phyloP scores from a whole-genome alignment of 2,113 vertebrate genomes.

The Rhinoptilus africanus region DNA sequence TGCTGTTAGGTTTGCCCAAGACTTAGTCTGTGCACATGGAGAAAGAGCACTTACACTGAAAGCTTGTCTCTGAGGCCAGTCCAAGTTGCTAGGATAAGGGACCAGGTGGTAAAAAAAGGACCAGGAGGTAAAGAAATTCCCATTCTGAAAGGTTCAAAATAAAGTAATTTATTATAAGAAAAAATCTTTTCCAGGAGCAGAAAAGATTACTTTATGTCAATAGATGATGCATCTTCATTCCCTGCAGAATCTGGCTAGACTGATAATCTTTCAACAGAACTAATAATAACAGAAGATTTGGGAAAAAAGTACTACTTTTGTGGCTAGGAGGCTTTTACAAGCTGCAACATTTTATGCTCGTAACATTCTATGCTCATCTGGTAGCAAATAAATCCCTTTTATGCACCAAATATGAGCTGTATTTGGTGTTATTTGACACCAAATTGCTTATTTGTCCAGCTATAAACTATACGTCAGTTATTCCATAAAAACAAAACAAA shows the following conservation, averaged over 20 bases:
- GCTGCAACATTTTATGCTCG: background rate
- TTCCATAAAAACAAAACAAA: background rate
- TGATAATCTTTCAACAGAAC: background rate
- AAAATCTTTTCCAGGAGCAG: background rate
- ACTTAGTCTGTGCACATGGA: fast-evolving
- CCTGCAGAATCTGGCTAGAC: background rate
- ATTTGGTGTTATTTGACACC: background rate
- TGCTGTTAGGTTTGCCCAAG: background rate
- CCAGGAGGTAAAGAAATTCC: background rate
- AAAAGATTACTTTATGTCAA: background rate
- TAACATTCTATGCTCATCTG: background rate
- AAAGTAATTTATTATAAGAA: background rate
- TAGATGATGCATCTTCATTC: background rate
- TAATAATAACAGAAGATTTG: background rate
- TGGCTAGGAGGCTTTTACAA: background rate
- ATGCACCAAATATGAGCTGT: background rate
- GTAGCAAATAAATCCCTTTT: background rate
- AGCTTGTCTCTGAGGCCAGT: background rate
- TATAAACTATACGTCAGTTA: background rate
- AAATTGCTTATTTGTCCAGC: background rate
- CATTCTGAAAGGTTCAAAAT: background rate
- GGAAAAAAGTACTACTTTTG: background rate
- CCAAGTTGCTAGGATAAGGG: background rate
- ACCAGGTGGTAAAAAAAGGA: background rate
- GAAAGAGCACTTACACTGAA: background rate